These are phyloP conservation scores for Conus canariensis DNA, from an alignment of 2,888 invertebrate genomes.

Conservation along the genomic window DNA sequence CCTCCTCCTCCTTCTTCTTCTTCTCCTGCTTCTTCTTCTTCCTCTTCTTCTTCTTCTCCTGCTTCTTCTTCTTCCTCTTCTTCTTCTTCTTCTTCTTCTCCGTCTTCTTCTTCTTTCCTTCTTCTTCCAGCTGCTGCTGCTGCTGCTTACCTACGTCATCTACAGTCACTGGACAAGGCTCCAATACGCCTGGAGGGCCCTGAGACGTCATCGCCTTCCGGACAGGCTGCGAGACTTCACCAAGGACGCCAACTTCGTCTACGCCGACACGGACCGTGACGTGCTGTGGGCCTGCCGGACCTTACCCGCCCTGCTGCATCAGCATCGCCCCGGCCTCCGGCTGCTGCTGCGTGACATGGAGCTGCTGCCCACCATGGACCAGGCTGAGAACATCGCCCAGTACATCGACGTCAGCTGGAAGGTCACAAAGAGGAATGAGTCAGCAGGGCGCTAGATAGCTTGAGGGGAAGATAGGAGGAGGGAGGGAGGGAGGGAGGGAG, in stretches of 20 bases:
- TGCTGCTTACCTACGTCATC: no score
- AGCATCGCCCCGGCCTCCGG: background rate
- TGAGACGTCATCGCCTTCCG: background rate
- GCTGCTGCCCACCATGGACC: background rate
- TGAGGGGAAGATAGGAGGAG: no score
- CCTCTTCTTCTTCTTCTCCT: no score
- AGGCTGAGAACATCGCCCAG: background rate
- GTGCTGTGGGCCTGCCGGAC: background rate
- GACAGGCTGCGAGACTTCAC: background rate
- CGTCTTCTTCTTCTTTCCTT: no score
- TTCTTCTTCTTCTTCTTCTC: no score
- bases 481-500: no score
- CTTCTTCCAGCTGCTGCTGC: no score
- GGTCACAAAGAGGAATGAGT: background rate
- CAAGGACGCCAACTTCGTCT: background rate
- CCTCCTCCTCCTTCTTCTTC: no score
- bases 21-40: no score
- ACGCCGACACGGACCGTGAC: background rate
- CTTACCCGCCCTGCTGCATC: background rate
- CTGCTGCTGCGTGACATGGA: background rate
- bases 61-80: no score
- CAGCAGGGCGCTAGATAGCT: no score
- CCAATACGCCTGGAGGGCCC: background rate
- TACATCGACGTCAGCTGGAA: background rate
- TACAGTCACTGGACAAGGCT: background rate